Base-by-base conservation (phyloP, 2,113 vertebrate species). In the Oryzias celebensis region DNA sequence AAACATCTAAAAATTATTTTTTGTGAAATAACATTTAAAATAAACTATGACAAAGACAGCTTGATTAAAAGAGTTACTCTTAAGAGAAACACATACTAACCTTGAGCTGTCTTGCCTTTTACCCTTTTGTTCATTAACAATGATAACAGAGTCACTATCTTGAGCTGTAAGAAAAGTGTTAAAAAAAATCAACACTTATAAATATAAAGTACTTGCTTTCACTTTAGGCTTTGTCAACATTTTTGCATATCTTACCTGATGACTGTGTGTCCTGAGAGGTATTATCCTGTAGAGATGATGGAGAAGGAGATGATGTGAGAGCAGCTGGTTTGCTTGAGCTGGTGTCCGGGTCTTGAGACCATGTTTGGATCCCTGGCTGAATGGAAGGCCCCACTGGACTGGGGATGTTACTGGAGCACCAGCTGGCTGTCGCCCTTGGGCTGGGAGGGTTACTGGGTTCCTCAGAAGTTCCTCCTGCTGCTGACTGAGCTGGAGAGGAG, bases 111-210 rank as follows among this genome's bases (percentile, higher is more conserved):
- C 80, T 13, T 88, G 85, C 17, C 89, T 91, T 85, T 92, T 92
- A 73, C 91, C 85, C 75, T 94, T 94, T 87, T 95, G 89, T 24
- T 95, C 94, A 81, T 94, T 93, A 62, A 98, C 89, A 86, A 98
- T 91, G 87, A 98, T 96, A 70, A 96, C 93, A 5, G 95, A 97
- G 75, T 96, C 94, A 1, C 91, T 93, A 65, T 94, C 94, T 85
- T 90, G 75, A 82, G 71, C 91, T 88, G 67, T n/a, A 70, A 78
- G 46, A 86, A 5, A 28, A 66, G 26, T 5, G 22, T 68, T 43
- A n/a, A n/a, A n/a, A 62, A 5, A 58, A 49, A 3, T 0, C 6
- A 41, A 43, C 14, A 58, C 31, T 18, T 20, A 16, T 24, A 4
- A 14, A 3, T 52, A 22, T 64, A 52, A 13, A 57, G 36, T 36